Evolutionary conservation across 2,113 vertebrate species (phyloP).

Genomic region (Arizona elegans): DNA sequence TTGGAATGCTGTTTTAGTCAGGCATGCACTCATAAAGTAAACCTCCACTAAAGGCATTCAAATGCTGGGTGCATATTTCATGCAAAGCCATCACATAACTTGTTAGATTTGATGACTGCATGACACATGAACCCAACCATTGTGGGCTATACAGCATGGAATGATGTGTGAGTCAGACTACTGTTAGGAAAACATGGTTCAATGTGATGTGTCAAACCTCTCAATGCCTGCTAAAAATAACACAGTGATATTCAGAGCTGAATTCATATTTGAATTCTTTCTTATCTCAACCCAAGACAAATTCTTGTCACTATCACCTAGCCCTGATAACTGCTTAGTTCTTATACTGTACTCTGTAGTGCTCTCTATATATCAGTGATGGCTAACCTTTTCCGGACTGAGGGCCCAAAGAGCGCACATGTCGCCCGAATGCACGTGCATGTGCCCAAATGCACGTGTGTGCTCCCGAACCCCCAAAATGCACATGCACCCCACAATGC

Average conservation of each 20-base stretch:
- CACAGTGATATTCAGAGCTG: neutral
- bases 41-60: neutral
- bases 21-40: neutral
- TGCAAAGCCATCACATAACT: neutral
- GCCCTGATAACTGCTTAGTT: neutral
- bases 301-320: neutral
- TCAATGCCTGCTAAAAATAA: neutral
- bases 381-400: too few relatives aligned
- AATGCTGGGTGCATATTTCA: neutral
- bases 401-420: too few relatives aligned
- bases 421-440: too few relatives aligned
- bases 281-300: neutral
- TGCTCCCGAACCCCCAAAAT: too few relatives aligned
- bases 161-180: neutral
- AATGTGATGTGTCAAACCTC: neutral
- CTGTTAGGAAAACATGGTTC: neutral
- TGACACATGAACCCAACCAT: neutral
- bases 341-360: neutral
- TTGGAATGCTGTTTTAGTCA: neutral
- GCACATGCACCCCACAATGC: too few relatives aligned
- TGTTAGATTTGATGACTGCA: neutral
- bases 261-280: neutral
- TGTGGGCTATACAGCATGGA: neutral
- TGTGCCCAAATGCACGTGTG: too few relatives aligned
- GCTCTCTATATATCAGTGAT: neutral